phyloP scores from a whole-genome alignment of 2,113 vertebrate genomes.

The Panthera uncia region DNA sequence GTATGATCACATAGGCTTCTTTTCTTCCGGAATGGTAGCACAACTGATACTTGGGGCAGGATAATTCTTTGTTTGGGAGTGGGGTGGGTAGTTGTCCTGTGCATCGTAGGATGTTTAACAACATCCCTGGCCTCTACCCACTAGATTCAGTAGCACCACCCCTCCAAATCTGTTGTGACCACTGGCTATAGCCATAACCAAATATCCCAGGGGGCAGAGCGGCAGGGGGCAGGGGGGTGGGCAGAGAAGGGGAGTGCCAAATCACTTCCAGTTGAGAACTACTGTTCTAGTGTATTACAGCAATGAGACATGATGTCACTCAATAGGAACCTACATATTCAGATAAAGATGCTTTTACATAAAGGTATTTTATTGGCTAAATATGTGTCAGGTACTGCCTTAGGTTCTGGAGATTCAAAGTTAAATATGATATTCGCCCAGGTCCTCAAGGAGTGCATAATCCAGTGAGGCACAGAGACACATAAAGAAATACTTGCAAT shows the following conservation, averaged over 20 bases:
- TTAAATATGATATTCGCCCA: background rate
- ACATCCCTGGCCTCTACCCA: background rate
- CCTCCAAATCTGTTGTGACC: background rate
- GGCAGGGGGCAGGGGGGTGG: background rate
- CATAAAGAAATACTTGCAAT: background rate
- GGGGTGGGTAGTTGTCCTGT: background rate
- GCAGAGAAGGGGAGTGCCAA: background rate
- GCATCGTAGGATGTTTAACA: background rate
- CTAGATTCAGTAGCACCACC: background rate
- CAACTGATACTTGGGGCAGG: background rate
- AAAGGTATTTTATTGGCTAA: background rate
- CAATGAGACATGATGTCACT: background rate
- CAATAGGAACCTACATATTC: background rate
- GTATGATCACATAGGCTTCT: background rate
- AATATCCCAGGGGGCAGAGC: background rate
- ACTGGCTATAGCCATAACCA: background rate
- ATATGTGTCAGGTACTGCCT: background rate
- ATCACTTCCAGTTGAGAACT: background rate
- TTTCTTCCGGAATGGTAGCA: background rate
- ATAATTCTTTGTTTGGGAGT: background rate
- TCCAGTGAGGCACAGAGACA: background rate
- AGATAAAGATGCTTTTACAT: background rate
- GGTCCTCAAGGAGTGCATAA: background rate
- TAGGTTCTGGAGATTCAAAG: background rate
- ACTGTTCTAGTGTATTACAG: no score